Evolutionary conservation across 2,113 vertebrate species (phyloP).

Genomic region (Centrocercus urophasianus): DNA sequence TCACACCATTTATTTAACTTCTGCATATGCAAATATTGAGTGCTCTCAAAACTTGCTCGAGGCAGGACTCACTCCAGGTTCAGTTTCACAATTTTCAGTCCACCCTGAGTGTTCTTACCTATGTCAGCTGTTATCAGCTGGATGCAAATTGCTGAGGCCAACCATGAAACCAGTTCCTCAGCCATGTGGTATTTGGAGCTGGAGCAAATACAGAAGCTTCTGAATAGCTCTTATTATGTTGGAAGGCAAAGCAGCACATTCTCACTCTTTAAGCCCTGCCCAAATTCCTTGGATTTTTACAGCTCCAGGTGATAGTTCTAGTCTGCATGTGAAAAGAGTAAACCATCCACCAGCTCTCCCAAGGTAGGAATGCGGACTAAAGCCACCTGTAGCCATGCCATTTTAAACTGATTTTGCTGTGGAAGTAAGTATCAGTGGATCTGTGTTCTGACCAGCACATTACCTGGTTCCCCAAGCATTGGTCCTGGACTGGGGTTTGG

Average conservation of each 20-base stretch:
- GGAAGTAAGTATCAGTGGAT: not conserved
- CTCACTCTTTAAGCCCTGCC: slow-evolving; percentile 20
- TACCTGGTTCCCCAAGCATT: not conserved
- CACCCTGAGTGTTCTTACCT: not conserved
- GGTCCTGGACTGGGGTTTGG: slow-evolving; percentile 9
- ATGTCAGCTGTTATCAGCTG: not conserved
- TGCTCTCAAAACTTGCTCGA: not conserved
- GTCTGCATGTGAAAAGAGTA: slow-evolving; percentile 49
- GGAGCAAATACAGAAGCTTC: not conserved
- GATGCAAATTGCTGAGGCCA: not conserved
- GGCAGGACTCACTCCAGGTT: not conserved
- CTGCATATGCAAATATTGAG: not conserved
- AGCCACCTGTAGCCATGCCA: not conserved
- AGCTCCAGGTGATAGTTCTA: slow-evolving; percentile 40
- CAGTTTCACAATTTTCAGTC: not conserved
- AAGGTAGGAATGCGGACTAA: slow-evolving; percentile 8
- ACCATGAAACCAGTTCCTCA: not conserved
- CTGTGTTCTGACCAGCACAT: not conserved
- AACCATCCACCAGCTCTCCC: not conserved
- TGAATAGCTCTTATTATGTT: not conserved
- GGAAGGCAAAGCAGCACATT: not conserved
- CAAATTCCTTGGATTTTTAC: slow-evolving; percentile 58
- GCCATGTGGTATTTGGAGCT: not conserved
- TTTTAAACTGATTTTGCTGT: not conserved
- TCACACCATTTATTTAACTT: slow-evolving; percentile 14